These are phyloP conservation scores for Phainopepla nitens DNA, from an alignment of 2,113 vertebrate genomes.

Conservation along the genomic window DNA sequence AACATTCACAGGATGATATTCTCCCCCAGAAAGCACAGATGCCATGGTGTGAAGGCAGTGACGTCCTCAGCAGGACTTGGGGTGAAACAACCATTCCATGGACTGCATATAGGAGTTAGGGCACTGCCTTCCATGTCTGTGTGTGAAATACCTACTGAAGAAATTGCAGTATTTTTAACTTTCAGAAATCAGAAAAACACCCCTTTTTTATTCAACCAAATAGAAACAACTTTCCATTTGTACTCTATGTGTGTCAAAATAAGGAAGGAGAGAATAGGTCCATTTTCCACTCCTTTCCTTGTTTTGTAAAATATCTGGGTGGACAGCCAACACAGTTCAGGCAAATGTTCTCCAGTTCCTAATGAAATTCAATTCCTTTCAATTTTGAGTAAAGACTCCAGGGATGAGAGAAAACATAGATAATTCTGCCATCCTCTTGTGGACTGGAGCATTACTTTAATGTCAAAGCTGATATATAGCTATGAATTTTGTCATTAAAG, in stretches of 20 bases:
- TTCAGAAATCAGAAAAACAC: neutral
- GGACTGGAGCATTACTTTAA: slow-evolving; percentile 32
- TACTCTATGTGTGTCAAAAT: neutral
- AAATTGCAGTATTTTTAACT: neutral
- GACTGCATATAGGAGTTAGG: neutral
- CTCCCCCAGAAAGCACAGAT: neutral
- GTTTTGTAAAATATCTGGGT: neutral
- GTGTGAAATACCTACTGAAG: neutral
- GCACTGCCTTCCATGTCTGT: neutral
- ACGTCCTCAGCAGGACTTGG: neutral
- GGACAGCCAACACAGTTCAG: neutral
- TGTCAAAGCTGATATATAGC: slow-evolving; percentile 50
- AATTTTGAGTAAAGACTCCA: neutral
- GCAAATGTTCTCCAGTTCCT: neutral
- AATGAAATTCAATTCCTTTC: slow-evolving; percentile 24
- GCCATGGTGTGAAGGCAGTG: neutral
- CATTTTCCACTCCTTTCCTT: neutral
- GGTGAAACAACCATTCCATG: neutral
- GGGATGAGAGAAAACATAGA: neutral
- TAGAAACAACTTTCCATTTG: neutral
- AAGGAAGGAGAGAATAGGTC: neutral
- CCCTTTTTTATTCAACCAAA: neutral
- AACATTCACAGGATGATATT: neutral
- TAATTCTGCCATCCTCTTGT: slow-evolving; percentile 17
- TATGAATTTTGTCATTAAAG: slow-evolving; percentile 51